Evolutionary conservation across 2,113 vertebrate species (phyloP), one percentile per base, ranked within the genome.

Genomic region (Pteruthius melanotis): DNA sequence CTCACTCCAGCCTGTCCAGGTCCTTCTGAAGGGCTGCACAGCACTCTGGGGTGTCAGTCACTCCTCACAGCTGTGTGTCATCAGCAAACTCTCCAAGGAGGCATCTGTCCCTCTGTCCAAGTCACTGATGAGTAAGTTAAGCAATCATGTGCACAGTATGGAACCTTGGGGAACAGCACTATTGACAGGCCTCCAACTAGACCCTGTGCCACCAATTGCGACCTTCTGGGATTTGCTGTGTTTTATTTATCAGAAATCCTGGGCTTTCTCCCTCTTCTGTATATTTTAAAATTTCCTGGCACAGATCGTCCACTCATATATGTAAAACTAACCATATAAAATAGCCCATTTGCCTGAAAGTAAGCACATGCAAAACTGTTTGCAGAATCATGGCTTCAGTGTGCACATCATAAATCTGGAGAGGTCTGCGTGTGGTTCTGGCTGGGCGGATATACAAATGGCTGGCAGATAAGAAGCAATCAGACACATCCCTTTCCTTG

Each of bases 41-140:
- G 30, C 5, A 2, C n/a, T 49, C n/a, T n/a, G 19, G 19, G 6
- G 1, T 23, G 40, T 47, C 1, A 1, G 7, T 22, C 54, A 60
- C 15, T 39, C 19, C 8, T 47, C 10, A 1, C 40, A n/a, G 56
- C 7, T 61, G 56, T 64, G 49, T 40, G 20, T 30, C 12, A 14
- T 5, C 57, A 63, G 75, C 10, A 23, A 42, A 56, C 11, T 71
- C 30, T 30, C 30, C 2, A 9, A 79, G 13, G 17, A 31, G 3
- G 28, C 7, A 20, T 31, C 50, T 65, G 26, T 11, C 27, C 27
- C 26, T 64, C 50, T 31, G 2, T 50, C 31, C 31, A 42, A 50
- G 50, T 37, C 31, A 37, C 4, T 57, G 17, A 63, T 56, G 31
- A 64, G 13, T 50, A 57, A 56, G 21, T 49, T 50, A 42, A 42